Base-by-base conservation (phyloP, 2,888 invertebrate genomes). In the Lamproptera curius region DNA sequence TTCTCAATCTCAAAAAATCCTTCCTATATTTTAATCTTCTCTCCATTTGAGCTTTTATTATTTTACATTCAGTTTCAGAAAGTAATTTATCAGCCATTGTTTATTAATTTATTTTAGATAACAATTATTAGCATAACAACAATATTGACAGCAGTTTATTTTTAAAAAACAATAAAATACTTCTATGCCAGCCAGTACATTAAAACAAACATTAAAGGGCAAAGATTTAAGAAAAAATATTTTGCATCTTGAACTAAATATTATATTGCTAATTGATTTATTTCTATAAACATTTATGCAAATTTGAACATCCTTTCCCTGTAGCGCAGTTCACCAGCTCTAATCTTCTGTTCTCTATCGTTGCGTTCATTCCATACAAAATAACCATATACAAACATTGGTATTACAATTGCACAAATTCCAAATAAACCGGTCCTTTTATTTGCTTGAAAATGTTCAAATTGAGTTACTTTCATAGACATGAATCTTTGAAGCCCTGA, bases 311-410 rank as follows among this genome's bases (percentile, higher is more conserved):
- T 53, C 63, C 95, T 91, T 65, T 95, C 95, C 63, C 87, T 91
- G 80, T 95, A 95, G 33, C 91, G 89, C 1, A 95, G 89, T 79
- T 94, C 90, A 16, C 96, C 95, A 40, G 87, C 90, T 52, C 95
- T 90, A 55, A 89, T 91, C 54, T 79, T 63, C 0, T 82, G 56
- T 64, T 95, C 95, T 33, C 84, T 73, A 0, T 58, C 51, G 2
- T 85, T 81, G 64, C 92, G 89, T 0, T 89, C 80, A 0, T 60
- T 68, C 65, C 90, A 89, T 16, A 93, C 37, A 0, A 84, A 50
- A 60, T 89, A 91, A 3, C 89, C 89, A 52, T 87, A 89, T 0
- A 73, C 37, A 4, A 73, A 56, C 67, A 93, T 90, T 0, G 93
- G 92, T 3, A 91, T 28, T 2, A 92, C 66, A 6, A 92, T 63